A percentile compares a stretch with the other conserved stretches of the same genome.
Evolutionary conservation across 2,888 invertebrate genomes (phyloP).

Genomic region (Hypolimnas misippus): DNA sequence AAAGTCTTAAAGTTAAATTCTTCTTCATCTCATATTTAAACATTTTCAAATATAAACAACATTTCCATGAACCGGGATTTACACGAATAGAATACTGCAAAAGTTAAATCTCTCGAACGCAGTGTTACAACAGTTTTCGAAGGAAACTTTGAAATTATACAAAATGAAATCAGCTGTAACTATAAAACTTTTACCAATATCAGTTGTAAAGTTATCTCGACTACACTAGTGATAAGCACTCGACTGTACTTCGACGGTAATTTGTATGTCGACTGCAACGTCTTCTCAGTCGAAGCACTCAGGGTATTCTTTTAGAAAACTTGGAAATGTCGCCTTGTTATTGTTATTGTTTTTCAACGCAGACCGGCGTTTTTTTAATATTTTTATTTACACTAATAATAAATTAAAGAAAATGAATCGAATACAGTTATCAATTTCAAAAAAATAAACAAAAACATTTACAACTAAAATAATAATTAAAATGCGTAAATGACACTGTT

Average conservation of each 20-base stretch:
- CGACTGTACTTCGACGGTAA: conserved; percentile 40
- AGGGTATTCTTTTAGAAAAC: conserved; percentile 51
- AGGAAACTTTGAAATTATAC: conserved; percentile 3
- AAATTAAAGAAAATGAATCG: no score
- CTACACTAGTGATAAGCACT: conserved; percentile 32
- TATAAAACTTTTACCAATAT: conserved; percentile 25
- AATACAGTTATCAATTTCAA: no score
- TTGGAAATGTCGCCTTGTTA: conserved; percentile 51
- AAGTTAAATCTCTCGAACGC: conserved; percentile 2
- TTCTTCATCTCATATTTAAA: no score
- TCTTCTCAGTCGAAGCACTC: conserved; percentile 41
- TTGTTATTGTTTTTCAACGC: conserved; percentile 46
- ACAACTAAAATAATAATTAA: no score
- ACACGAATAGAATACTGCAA: background rate
- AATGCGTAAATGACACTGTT: no score
- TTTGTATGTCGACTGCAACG: conserved; percentile 56
- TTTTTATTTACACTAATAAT: no score
- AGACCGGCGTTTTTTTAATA: conserved; percentile 45
- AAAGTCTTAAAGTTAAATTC: no score
- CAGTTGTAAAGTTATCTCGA: conserved; percentile 29
- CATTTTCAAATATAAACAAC: background rate
- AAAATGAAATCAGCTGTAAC: conserved; percentile 18
- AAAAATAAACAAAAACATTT: no score
- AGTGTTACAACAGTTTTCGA: background rate
- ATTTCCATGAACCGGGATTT: background rate